These are phyloP conservation scores for Ophion ellenae DNA, from an alignment of 2,888 invertebrate species.

Conservation along the genomic window DNA sequence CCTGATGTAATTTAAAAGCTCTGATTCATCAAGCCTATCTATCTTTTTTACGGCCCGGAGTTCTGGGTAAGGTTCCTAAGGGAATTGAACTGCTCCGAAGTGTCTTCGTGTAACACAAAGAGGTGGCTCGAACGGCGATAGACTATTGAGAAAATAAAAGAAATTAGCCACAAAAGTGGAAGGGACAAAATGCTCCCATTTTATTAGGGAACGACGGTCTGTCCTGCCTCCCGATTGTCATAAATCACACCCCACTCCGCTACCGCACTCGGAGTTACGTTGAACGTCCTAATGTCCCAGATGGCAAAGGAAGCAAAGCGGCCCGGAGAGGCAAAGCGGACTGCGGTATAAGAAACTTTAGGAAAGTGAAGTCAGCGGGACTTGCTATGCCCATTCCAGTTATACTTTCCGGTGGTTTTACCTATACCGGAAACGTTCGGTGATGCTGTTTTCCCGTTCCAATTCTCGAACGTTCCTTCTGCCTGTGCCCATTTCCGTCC, in stretches of 20 bases:
- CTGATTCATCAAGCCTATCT: not conserved
- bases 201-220: constrained; percentile 63
- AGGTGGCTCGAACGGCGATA: constrained; percentile 21
- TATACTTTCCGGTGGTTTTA: constrained; percentile 67
- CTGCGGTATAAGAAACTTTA: constrained; percentile 62
- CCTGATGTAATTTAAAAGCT: not conserved
- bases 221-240: constrained; percentile 65
- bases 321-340: constrained; percentile 13
- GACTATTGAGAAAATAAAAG: constrained; percentile 23
- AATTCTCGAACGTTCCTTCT: constrained; percentile 36
- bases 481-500: constrained; percentile 4
- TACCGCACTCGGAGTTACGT: constrained; percentile 36
- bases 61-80: not conserved
- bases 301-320: constrained; percentile 31
- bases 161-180: constrained; percentile 37
- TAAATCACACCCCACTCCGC: constrained; percentile 63
- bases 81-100: constrained; percentile 1
- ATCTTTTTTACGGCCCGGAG: not conserved
- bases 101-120: constrained; percentile 23
- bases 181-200: constrained; percentile 62
- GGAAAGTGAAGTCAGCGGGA: constrained; percentile 68
- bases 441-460: constrained; percentile 61
- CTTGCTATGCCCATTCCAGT: constrained; percentile 55
- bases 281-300: constrained; percentile 62
- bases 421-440: constrained; percentile 65